Percentiles rank a stretch among this genome's conserved stretches.
phyloP scores from a whole-genome alignment of 2,113 vertebrate genomes.

The Podarcis cretensis region DNA sequence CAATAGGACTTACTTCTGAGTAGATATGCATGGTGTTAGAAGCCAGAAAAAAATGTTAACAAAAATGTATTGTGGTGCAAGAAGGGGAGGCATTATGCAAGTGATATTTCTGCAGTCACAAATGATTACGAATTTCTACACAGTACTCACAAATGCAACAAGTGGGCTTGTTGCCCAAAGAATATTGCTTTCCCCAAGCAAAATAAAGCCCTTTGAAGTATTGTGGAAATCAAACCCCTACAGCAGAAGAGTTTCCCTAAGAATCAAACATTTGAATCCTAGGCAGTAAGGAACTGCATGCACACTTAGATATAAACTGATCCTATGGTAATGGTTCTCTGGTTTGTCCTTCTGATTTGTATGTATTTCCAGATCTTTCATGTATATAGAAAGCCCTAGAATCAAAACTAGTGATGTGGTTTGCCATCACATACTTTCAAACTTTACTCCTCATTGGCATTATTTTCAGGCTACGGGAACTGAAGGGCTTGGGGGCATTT shows the following conservation, averaged over 20 bases:
- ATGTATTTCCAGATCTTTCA: background rate
- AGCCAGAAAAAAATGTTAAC: background rate
- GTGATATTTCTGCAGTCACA: too few relatives aligned
- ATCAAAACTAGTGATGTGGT: background rate
- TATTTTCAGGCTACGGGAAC: background rate
- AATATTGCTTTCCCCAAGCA: background rate
- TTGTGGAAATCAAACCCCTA: background rate
- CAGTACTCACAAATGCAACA: background rate
- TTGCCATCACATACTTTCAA: too few relatives aligned
- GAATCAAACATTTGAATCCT: background rate
- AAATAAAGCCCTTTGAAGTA: conserved; percentile 1
- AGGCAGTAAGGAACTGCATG: background rate
- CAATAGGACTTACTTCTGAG: background rate
- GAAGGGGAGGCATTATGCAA: background rate
- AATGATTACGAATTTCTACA: background rate
- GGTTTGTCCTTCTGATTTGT: background rate
- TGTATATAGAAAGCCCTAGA: background rate
- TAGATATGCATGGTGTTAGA: background rate
- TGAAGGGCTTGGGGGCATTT: background rate
- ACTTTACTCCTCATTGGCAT: too few relatives aligned
- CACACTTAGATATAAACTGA: background rate
- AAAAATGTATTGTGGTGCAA: background rate
- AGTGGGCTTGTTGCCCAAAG: background rate
- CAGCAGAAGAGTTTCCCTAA: background rate
- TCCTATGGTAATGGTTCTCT: background rate